Conservation (phyloP, 2,797 vertebrate genomes). For the Crypturellus tataupa region DNA sequence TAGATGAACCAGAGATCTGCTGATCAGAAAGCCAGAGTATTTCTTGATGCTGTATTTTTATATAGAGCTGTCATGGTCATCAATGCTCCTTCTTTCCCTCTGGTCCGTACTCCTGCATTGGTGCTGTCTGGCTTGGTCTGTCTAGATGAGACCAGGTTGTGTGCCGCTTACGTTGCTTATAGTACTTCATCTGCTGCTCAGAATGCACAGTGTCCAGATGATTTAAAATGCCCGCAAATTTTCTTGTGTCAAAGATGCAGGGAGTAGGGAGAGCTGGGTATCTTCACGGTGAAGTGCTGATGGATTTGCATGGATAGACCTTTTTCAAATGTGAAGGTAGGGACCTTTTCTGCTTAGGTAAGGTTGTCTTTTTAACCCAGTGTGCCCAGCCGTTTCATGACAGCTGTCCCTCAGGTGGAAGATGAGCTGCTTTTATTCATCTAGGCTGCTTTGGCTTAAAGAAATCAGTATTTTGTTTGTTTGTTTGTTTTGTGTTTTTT, state of each 20-base stretch:
- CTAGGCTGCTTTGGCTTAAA: not conserved
- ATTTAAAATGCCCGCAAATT: not conserved
- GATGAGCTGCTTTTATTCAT: not conserved
- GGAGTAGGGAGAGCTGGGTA: not conserved
- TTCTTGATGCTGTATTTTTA: not conserved
- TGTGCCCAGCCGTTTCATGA: not conserved
- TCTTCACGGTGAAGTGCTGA: not conserved
- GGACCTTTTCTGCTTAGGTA: not conserved
- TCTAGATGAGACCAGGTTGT: rapidly evolving
- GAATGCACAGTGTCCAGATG: not conserved
- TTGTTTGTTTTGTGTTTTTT: not conserved
- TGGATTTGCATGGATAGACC: not conserved
- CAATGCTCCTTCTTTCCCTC: not conserved
- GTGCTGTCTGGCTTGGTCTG: not conserved
- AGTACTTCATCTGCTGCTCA: not conserved
- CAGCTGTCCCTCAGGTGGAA: not conserved
- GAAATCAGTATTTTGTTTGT: not conserved
- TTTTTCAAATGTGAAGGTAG: not conserved
- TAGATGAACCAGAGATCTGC: not conserved
- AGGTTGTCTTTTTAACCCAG: not conserved
- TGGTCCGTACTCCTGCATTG: not conserved
- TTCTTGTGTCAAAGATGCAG: not conserved
- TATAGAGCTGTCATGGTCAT: not conserved
- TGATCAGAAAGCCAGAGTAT: not conserved
- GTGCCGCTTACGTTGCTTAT: not conserved